Conservation (phyloP, 2,113 vertebrate species). For the Heterotis niloticus region DNA sequence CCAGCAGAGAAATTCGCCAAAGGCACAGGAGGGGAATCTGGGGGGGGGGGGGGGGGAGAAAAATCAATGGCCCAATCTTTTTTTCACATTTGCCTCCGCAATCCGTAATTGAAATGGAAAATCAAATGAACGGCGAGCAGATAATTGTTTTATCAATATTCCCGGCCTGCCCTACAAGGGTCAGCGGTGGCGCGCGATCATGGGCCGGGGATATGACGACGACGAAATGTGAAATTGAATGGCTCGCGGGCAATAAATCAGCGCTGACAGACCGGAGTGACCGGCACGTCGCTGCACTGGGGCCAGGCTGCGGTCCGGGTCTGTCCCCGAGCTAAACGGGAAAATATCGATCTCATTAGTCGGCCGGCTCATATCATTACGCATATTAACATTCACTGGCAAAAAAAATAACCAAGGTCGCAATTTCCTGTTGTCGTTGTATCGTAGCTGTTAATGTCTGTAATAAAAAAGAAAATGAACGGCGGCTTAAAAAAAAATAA, state of each 20-base stretch:
- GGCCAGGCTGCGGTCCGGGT: constrained; percentile 43
- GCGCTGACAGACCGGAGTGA: constrained; percentile 84
- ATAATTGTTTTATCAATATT: constrained; percentile 96
- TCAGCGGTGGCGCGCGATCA: constrained; percentile 84
- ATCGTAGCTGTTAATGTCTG: constrained; percentile 15
- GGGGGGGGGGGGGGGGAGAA: constrained; percentile 28
- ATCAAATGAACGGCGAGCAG: constrained; percentile 91
- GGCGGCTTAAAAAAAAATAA: not conserved
- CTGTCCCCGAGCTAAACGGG: constrained; percentile 24
- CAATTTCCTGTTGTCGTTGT: not conserved
- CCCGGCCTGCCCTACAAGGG: constrained; percentile 84
- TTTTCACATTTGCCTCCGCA: constrained; percentile 77
- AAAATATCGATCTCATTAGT: constrained; percentile 19
- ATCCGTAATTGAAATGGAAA: constrained; percentile 94
- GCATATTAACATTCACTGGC: constrained; percentile 12
- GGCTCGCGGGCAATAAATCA: constrained; percentile 86
- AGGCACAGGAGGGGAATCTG: constrained; percentile 63
- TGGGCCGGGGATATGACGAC: constrained; percentile 85
- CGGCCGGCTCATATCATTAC: constrained; percentile 4
- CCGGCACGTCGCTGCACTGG: constrained; percentile 74
- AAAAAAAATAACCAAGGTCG: constrained; percentile 13
- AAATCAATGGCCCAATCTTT: constrained; percentile 90
- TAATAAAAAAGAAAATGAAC: constrained; percentile 5
- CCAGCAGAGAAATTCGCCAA: constrained; percentile 23
- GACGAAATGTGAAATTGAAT: constrained; percentile 92